Percentiles rank a stretch among this genome's conserved stretches.
Evolutionary conservation across 2,113 vertebrate species (phyloP).

Genomic region (Grantiella picta): DNA sequence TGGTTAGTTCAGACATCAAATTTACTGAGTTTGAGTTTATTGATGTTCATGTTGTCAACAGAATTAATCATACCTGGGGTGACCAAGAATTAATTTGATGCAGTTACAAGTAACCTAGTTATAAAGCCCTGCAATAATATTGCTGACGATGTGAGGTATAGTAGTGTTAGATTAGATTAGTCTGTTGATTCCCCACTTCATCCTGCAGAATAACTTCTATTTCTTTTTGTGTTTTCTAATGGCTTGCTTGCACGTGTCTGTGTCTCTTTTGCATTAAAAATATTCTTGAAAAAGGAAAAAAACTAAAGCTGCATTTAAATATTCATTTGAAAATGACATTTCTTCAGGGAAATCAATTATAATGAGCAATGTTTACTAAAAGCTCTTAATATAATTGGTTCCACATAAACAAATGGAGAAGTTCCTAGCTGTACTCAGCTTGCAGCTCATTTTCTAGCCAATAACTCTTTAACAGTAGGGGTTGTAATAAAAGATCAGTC

Average conservation of each 20-base stretch:
- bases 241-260: not conserved
- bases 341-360: not conserved
- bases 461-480: not conserved
- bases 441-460: not conserved
- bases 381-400: constrained; percentile 5
- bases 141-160: not conserved
- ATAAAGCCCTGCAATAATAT: not conserved
- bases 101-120: not conserved
- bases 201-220: not conserved
- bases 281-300: not conserved
- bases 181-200: not conserved
- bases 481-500: not conserved
- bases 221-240: not conserved
- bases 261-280: not conserved
- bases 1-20: not conserved
- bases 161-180: not conserved
- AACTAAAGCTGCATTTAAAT: not conserved
- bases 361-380: constrained; percentile 15
- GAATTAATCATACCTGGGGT: not conserved
- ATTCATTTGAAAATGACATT: constrained; percentile 3
- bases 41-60: not conserved
- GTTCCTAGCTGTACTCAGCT: not conserved
- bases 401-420: not conserved
- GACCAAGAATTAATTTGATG: not conserved
- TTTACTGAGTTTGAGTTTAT: not conserved